Base-by-base conservation (phyloP, 1,140 invertebrate species). In the Argopecten irradians region DNA sequence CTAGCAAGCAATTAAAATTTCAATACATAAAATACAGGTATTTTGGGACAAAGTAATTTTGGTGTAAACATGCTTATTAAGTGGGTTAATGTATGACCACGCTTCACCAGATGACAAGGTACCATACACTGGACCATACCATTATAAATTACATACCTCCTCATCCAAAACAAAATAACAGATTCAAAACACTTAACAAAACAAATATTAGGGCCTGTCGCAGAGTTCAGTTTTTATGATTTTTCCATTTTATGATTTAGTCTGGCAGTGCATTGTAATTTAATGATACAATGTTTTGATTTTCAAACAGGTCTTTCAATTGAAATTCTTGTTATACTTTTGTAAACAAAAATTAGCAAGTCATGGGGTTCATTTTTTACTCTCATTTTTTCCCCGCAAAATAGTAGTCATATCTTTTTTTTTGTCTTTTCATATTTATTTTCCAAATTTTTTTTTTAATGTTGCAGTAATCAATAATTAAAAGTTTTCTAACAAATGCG, bases 111-210 rank as follows among this genome's bases (percentile, higher is more conserved):
- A 28, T 28, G 16, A 28, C 55, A 71, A 28, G 55, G 55, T 28
- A 28, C 5, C 28, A n/a, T 71, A n/a, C 55, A 5, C 55, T n/a
- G 28, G 22, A 71, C 55, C n/a, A 8, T 28, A 71, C 22, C 22
- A 71, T 71, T 71, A 71, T 1, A 3, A 11, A 71, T 71, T 71
- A 28, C n/a, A 71, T 28, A 71, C 55, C 55, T 8, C 28, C n/a
- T 71, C 55, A 71, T 71, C 55, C 55, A 71, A 71, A 71, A 71
- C 55, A n/a, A 71, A 71, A 71, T 71, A 71, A 71, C 55, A 71
- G n/a, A 71, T 71, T 71, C 55, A 22, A 71, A 28, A 7, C 55
- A 28, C 55, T 71, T 7, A 28, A 71, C 55, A 71, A 28, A 1
- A 71, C 55, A 71, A 71, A 71, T 71, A 28, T 1, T n/a, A 28